Evolutionary conservation across 2,113 vertebrate genomes (phyloP).

Genomic region (Rhipidura dahli): DNA sequence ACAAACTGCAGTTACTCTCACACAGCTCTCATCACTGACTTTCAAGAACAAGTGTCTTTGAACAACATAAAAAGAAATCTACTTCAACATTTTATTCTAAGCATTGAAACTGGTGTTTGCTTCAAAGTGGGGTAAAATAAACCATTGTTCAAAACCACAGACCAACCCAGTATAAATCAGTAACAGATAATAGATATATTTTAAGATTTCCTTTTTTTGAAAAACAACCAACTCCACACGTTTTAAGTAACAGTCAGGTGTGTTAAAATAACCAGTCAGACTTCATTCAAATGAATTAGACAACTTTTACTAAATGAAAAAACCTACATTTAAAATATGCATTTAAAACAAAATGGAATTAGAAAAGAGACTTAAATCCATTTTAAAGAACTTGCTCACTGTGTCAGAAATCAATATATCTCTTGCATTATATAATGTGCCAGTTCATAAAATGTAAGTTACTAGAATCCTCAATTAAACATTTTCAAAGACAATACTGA

Average conservation of each 20-base stretch:
- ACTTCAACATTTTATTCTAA: neutral
- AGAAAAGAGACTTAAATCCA: slow-evolving; percentile 72
- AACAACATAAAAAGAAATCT: neutral
- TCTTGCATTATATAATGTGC: slow-evolving; percentile 73
- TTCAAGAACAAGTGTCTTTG: neutral
- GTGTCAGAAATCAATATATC: slow-evolving; percentile 71
- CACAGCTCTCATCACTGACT: neutral
- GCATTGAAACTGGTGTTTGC: neutral
- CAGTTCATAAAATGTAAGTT: slow-evolving; percentile 73
- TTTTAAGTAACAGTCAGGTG: neutral
- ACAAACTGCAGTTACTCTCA: neutral
- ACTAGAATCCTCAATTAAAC: slow-evolving; percentile 73
- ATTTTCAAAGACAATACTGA: slow-evolving; percentile 75
- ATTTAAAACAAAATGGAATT: slow-evolving; percentile 80
- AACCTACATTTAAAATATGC: slow-evolving; percentile 80
- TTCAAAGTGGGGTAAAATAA: neutral
- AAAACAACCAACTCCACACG: neutral
- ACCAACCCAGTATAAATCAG: neutral
- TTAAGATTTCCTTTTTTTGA: neutral
- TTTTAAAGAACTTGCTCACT: slow-evolving; percentile 74
- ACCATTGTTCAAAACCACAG: neutral
- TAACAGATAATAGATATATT: neutral
- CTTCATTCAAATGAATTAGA: slow-evolving; percentile 80
- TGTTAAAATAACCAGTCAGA: slow-evolving; percentile 74
- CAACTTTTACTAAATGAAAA: slow-evolving; percentile 85